These are phyloP conservation scores for Schizopygopsis pylzovi DNA, from an alignment of 2,797 vertebrate species.

Conservation along the genomic window DNA sequence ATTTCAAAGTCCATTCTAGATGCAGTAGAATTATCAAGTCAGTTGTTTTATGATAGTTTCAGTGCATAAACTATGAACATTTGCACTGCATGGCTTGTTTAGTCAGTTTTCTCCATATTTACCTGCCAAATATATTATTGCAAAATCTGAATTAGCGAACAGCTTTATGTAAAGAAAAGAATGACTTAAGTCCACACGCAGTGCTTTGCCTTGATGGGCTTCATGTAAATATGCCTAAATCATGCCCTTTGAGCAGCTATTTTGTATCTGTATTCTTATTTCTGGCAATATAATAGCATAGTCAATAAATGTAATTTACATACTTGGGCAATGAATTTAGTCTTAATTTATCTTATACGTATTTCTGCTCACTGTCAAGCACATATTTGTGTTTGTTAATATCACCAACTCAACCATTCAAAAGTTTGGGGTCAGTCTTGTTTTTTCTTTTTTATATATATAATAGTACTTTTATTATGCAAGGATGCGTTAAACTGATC, in stretches of 20 bases:
- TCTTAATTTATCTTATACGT: conserved; percentile 49
- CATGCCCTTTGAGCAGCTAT: conserved; percentile 40
- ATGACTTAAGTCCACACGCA: conserved; percentile 11
- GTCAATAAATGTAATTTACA: conserved; percentile 51
- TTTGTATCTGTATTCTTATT: conserved; percentile 23
- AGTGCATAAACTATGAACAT: conserved; percentile 46
- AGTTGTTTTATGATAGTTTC: conserved; percentile 19
- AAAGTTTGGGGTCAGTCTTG: not conserved
- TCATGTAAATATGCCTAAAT: conserved; percentile 31
- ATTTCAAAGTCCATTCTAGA: conserved; percentile 40
- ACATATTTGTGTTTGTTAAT: conserved; percentile 64
- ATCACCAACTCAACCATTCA: conserved; percentile 29
- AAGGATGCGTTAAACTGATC: not conserved
- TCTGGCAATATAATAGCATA: conserved; percentile 29
- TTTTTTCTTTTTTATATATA: not conserved
- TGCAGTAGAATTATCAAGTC: conserved; percentile 29
- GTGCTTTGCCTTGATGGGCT: conserved; percentile 35
- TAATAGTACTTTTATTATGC: not conserved
- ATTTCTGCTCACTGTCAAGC: conserved; percentile 70
- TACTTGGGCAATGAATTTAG: conserved; percentile 49
- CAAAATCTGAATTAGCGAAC: conserved; percentile 29
- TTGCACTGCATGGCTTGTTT: conserved; percentile 26
- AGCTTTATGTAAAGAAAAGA: conserved; percentile 31
- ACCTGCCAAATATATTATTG: not conserved
- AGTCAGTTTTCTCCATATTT: conserved; percentile 36